These are phyloP conservation scores for Apodemia mormo DNA, from an alignment of 2,888 invertebrate genomes.

Conservation along the genomic window DNA sequence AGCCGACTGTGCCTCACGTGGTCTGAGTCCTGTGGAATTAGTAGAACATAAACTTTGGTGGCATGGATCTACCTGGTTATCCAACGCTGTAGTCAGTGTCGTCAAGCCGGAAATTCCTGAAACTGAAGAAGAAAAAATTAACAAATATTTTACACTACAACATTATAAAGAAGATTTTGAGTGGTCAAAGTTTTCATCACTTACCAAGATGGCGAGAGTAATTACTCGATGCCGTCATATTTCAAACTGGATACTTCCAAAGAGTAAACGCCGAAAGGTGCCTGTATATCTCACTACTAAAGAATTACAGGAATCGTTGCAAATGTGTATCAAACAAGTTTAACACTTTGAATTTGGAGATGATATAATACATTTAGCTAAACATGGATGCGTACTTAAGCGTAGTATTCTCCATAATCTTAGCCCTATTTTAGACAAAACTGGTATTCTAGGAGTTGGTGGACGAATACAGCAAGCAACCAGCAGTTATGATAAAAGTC, in stretches of 20 bases:
- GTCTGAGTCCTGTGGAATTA: slow-evolving; percentile 6
- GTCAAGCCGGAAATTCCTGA: not conserved
- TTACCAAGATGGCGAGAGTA: not conserved
- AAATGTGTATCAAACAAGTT: not conserved
- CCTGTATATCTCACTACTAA: not conserved
- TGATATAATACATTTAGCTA: not conserved
- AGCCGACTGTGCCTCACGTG: slow-evolving; percentile 34
- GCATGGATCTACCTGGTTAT: slow-evolving; percentile 21
- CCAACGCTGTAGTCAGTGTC: too few relatives aligned
- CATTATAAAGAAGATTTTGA: too few relatives aligned
- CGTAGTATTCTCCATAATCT: too few relatives aligned
- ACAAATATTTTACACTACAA: not conserved
- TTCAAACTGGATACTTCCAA: too few relatives aligned
- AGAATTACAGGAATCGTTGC: not conserved
- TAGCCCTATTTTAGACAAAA: not conserved
- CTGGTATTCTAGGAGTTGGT: not conserved
- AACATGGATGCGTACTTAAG: too few relatives aligned
- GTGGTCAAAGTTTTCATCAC: too few relatives aligned
- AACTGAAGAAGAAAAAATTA: not conserved
- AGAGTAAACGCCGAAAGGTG: not conserved
- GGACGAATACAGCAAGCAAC: not conserved
- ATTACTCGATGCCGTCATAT: not conserved
- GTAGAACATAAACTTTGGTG: slow-evolving; percentile 10
- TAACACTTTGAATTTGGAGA: not conserved
- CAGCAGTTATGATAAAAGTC: too few relatives aligned